phyloP scores from a whole-genome alignment of 2,113 vertebrate genomes.

The Colistium nudipinnis region DNA sequence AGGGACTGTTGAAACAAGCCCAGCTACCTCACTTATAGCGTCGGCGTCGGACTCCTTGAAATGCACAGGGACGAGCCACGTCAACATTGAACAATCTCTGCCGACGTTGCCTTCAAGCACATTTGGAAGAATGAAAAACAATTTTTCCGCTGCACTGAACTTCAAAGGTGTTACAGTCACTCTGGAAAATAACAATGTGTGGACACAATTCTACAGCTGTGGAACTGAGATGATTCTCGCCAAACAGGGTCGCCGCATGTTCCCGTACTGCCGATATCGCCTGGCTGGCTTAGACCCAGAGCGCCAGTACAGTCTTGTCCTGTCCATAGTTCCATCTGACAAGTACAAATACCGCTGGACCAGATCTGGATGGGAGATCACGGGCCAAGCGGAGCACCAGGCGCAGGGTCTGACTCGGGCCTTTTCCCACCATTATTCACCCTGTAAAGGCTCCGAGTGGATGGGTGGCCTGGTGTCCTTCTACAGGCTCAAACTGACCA shows the following conservation, averaged over 20 bases:
- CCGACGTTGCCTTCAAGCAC: background rate
- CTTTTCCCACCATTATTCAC: constrained; percentile 90
- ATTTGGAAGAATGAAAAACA: constrained; percentile 2
- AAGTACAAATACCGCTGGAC: constrained; percentile 89
- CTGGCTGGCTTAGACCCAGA: constrained; percentile 87
- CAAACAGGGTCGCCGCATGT: constrained; percentile 94
- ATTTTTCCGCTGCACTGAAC: constrained; percentile 38
- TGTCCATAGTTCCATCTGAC: constrained; percentile 90
- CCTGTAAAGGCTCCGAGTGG: constrained; percentile 89
- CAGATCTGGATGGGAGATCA: constrained; percentile 86
- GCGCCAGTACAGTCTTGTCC: constrained; percentile 86
- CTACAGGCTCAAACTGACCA: constrained; percentile 94
- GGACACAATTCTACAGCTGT: constrained; percentile 90
- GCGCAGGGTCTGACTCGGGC: constrained; percentile 79
- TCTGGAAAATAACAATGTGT: constrained; percentile 91
- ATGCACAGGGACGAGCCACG: background rate
- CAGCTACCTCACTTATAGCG: constrained; percentile 44
- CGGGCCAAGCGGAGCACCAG: constrained; percentile 84
- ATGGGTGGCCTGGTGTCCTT: constrained; percentile 91
- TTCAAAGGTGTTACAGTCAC: constrained; percentile 84
- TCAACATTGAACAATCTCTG: background rate
- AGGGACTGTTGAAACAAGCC: constrained; percentile 25
- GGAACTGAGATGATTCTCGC: constrained; percentile 97
- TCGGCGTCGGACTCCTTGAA: constrained; percentile 54
- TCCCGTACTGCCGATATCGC: constrained; percentile 93